Evolutionary conservation across 64 coral and sea anemone species (phyloP).

Genomic region (Acropora tenuis): DNA sequence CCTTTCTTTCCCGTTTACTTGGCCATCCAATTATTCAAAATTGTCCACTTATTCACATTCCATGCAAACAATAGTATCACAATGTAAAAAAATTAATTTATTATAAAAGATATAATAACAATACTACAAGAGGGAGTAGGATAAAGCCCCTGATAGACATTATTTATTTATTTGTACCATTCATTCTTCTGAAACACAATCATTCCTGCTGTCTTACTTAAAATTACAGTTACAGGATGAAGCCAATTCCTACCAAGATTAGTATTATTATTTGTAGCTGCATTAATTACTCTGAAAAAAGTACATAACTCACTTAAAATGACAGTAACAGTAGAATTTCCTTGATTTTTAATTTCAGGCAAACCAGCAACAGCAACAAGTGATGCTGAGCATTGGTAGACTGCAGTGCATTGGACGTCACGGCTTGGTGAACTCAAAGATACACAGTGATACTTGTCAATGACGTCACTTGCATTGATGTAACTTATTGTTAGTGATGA

Average conservation of each 20-base stretch:
- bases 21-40: no score
- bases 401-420: background rate
- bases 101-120: no score
- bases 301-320: background rate
- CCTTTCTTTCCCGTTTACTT: no score
- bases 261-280: no score
- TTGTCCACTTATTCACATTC: no score
- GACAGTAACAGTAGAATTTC: background rate
- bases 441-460: background rate
- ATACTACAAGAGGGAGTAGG: no score
- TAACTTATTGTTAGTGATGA: background rate
- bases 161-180: background rate
- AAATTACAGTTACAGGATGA: background rate
- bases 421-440: background rate
- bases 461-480: background rate
- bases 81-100: no score
- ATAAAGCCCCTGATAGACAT: background rate
- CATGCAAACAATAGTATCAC: no score
- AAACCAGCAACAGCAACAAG: background rate
- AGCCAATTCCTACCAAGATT: no score
- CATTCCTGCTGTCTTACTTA: background rate
- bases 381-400: slow-evolving; percentile 6
- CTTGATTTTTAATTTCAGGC: background rate
- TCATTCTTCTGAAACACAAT: background rate
- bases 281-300: no score